Evolutionary conservation across 2,797 vertebrate species (phyloP).

Genomic region (Argyrosomus regius): DNA sequence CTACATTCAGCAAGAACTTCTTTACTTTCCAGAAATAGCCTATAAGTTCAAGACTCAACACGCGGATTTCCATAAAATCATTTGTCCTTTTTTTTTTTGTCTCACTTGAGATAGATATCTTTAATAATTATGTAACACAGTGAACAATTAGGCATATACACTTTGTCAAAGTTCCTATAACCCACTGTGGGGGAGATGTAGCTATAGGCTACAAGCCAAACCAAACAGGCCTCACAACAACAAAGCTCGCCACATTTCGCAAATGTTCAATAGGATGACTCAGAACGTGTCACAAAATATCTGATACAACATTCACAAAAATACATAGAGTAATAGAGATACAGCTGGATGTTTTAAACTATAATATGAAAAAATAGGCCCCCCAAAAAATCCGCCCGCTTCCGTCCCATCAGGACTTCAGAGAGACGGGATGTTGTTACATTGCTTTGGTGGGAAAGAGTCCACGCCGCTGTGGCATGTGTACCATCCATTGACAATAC

Average conservation of each 20-base stretch:
- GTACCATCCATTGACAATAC: conserved; percentile 87
- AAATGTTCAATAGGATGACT: conserved; percentile 54
- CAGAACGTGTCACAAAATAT: conserved; percentile 61
- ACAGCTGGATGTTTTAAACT: conserved; percentile 43
- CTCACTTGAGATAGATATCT: conserved; percentile 56
- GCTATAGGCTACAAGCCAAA: conserved; percentile 37
- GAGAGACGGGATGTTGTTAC: conserved; percentile 78
- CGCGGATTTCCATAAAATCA: conserved; percentile 47
- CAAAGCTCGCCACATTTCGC: conserved; percentile 70
- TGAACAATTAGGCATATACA: conserved; percentile 52
- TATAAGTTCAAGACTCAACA: conserved; percentile 44
- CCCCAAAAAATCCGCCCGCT: background rate
- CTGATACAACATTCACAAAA: conserved; percentile 65
- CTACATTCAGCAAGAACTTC: conserved; percentile 70
- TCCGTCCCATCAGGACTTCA: conserved; percentile 52
- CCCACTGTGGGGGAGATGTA: conserved; percentile 31
- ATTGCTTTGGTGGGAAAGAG: conserved; percentile 83
- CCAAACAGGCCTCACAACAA: conserved; percentile 65
- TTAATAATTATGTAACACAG: conserved; percentile 60
- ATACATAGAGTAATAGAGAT: conserved; percentile 59
- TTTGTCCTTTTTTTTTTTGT: conserved; percentile 43
- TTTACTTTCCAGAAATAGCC: conserved; percentile 48
- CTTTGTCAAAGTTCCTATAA: conserved; percentile 39
- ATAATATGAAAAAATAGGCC: conserved; percentile 30
- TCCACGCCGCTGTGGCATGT: conserved; percentile 86